Conservation (phyloP, 1,140 invertebrate species). For the Drosophila ambigua region DNA sequence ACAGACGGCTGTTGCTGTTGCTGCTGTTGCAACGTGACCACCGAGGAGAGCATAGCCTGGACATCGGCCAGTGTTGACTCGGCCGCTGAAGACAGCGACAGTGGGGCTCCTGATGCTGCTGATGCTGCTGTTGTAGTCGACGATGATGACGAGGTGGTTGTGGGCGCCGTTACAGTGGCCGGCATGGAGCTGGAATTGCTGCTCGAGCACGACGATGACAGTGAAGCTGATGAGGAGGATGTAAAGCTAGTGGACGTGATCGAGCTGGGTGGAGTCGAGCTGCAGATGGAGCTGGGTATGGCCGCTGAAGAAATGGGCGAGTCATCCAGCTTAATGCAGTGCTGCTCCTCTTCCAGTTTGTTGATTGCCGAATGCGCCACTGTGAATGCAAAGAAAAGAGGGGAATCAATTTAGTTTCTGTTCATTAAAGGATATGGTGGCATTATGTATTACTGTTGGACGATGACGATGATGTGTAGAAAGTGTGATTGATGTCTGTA, state of each 20-base stretch:
- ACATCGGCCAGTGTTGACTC: slow-evolving; percentile 57
- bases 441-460: slow-evolving; percentile 56
- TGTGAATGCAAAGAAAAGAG: slow-evolving; percentile 19
- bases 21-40: slow-evolving; percentile 63
- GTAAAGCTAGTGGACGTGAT: slow-evolving; percentile 61
- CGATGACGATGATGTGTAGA: slow-evolving; percentile 69
- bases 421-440: neutral
- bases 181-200: slow-evolving; percentile 60
- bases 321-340: slow-evolving; percentile 65
- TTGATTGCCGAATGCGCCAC: slow-evolving; percentile 37
- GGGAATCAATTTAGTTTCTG: neutral
- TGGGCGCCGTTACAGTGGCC: slow-evolving; percentile 29
- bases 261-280: slow-evolving; percentile 45
- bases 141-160: slow-evolving; percentile 56
- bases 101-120: slow-evolving; percentile 26
- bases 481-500: slow-evolving; percentile 57
- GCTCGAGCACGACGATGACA: slow-evolving; percentile 67
- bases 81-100: slow-evolving; percentile 44
- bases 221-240: slow-evolving; percentile 62
- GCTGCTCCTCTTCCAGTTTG: slow-evolving; percentile 56
- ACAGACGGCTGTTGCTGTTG: slow-evolving; percentile 50
- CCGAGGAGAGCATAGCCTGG: slow-evolving; percentile 63
- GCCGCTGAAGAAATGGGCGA: slow-evolving; percentile 40
- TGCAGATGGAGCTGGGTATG: slow-evolving; percentile 45
- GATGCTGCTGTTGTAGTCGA: slow-evolving; percentile 32